Evolutionary conservation across 2,113 vertebrate species (phyloP), one percentile per base, ranked within the genome.

Genomic region (Otus sunia): DNA sequence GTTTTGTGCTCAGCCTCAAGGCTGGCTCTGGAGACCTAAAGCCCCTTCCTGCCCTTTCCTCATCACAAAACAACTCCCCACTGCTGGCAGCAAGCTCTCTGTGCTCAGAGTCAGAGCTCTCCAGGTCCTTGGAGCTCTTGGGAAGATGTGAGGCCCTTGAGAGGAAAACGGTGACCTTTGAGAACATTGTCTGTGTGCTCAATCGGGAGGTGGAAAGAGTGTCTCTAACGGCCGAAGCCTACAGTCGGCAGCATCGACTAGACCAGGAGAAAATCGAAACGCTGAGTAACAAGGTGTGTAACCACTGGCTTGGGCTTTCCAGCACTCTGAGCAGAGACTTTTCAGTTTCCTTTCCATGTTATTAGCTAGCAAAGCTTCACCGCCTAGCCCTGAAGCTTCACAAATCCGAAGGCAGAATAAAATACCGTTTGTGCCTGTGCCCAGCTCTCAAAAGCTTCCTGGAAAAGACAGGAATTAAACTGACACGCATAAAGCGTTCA

Each of bases 151-250:
- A 99, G 85, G 98, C 98, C 41, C 86, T 99, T 21, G 99, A 99
- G 37, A 98, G 98, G 86, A 99, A 99, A 97, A 98, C 98, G 0
- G 97, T 90, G 15, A 99, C 99, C 41, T 98, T 99, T 36, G 99
- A 99, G 98, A 99, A 99, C 97, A 99, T 99, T 0, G 98, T 99
- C 37, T 99, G 99, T 0, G 99, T 99, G 81, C 98, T 99, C 64
- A 99, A 99, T 94, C 98, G 99, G 10, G 99, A 99, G 89, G 98
- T 99, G 94, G 99, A 99, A 92, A 96, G 99, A 63, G 98, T 97
- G 25, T 98, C 99, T 0, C 81, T 99, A 10, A 98, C 98, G 0
- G 90, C 98, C 0, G 99, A 99, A 91, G 99, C 99, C 22, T 99
- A 98, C 19, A 94, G 98, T 14, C 98, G 98, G 39, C 99, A 99